Conservation (phyloP, 2,797 vertebrate species). For the Sphenodon punctatus region DNA sequence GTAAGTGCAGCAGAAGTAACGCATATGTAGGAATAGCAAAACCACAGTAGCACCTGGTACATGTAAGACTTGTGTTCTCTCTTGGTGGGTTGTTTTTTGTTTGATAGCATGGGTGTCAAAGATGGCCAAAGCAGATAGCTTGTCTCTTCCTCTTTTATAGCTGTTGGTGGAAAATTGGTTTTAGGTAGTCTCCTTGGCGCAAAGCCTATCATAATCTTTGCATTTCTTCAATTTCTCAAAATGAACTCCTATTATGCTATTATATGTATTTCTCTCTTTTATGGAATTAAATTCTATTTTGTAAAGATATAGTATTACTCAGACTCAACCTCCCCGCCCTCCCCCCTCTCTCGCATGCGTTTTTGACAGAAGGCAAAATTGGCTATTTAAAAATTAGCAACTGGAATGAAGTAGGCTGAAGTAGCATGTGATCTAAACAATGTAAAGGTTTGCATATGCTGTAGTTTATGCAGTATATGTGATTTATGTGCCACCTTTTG, state of each 20-base stretch:
- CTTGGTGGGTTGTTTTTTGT: slow-evolving; percentile 20
- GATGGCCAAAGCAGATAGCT: slow-evolving; percentile 22
- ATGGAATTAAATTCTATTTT: background rate
- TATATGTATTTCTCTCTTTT: background rate
- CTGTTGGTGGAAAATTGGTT: background rate
- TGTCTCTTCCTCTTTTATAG: background rate
- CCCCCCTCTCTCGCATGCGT: background rate
- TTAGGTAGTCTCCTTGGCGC: background rate
- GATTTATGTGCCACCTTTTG: too few species aligned
- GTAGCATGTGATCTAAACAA: background rate
- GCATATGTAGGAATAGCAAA: background rate
- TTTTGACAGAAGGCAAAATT: background rate
- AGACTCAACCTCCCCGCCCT: background rate
- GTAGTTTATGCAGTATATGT: background rate
- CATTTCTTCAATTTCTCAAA: background rate
- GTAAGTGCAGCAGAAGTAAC: slow-evolving; percentile 27
- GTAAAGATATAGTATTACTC: background rate
- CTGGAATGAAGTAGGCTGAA: background rate
- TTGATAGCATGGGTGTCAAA: background rate
- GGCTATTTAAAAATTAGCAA: background rate
- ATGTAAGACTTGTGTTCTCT: background rate
- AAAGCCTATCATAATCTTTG: background rate
- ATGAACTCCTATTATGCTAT: background rate
- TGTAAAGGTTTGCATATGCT: background rate
- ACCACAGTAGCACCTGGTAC: slow-evolving; percentile 48